Base-by-base conservation (phyloP, 2,888 invertebrate genomes). In the Azorinus chamasolen region DNA sequence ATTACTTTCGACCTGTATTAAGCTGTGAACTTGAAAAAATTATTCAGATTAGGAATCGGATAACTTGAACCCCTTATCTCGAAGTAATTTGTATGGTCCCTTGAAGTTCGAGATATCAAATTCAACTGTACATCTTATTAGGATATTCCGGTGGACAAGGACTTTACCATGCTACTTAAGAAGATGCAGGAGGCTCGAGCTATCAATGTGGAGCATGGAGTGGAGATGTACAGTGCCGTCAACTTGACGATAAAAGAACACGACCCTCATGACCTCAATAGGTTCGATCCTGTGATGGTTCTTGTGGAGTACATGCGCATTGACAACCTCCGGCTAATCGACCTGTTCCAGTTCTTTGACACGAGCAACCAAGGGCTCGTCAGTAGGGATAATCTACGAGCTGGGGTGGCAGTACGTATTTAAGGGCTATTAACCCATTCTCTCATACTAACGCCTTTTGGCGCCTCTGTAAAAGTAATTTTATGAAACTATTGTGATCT, bases 291-390 rank as follows among this genome's bases (percentile, higher is more conserved):
- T 1, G 84, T 88, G 10, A 72, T 87, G 79, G 87, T 91, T 25
- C 68, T 91, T 12, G 85, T 90, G 41, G 91, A 91, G 64, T 91
- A 87, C 76, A 89, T 90, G 88, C 79, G 87, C 45, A 84, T 87
- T 73, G 88, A 88, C 76, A 89, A 89, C 72, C 83, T 91, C 14
- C 71, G 91, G 18, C 75, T 91, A 14, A 87, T 90, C n/a, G 91
- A 91, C 75, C 82, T 91, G 51, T 91, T 91, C 77, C 86, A 88
- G 75, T 86, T 80, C 62, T 81, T 91, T 24, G 90, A 91, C 76
- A 72, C 81, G 6, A 73, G 75, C 48, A 83, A 85, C 32, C 83
- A 87, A 14, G 88, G 87, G 20, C 82, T 83, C 27, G 80, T 91
- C 27, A 87, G 88, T 57, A 73, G 78, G 27, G 75, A 70, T 18